Evolutionary conservation across 2,888 invertebrate genomes (phyloP).

Genomic region (Metellina segmentata): DNA sequence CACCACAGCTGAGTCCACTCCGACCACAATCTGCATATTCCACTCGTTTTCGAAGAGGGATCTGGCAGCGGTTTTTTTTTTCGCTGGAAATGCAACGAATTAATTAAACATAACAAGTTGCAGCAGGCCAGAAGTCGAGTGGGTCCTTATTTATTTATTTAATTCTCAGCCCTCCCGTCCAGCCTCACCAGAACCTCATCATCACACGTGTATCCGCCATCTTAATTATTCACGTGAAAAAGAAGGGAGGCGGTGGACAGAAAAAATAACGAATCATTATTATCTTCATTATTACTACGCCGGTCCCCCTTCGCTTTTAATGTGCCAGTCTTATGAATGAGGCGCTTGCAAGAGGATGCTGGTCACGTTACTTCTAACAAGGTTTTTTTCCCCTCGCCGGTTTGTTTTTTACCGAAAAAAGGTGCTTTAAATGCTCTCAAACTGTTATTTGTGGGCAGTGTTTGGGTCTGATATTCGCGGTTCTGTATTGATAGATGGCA

Average conservation of each 20-base stretch:
- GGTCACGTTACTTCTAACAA: slow-evolving; percentile 69
- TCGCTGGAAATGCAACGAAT: slow-evolving; percentile 62
- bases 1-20: slow-evolving; percentile 52
- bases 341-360: slow-evolving; percentile 36
- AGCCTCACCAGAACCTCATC: slow-evolving; percentile 12
- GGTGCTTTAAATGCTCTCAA: slow-evolving; percentile 64
- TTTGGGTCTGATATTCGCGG: slow-evolving; percentile 8
- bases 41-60: slow-evolving; percentile 32
- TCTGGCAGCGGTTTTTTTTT: slow-evolving; percentile 40
- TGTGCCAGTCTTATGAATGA: slow-evolving; percentile 64
- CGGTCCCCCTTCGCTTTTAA: slow-evolving; percentile 21
- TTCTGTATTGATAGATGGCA: slow-evolving; percentile 47
- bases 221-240: slow-evolving; percentile 74
- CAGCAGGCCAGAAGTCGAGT: slow-evolving; percentile 17
- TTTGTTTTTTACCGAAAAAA: slow-evolving; percentile 30
- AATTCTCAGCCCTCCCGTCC: slow-evolving; percentile 1
- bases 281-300: slow-evolving; percentile 72
- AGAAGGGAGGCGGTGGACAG: slow-evolving; percentile 1
- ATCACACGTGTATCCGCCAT: slow-evolving; percentile 58
- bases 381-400: slow-evolving; percentile 21
- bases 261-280: slow-evolving; percentile 72
- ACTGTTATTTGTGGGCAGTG: slow-evolving; percentile 52
- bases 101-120: slow-evolving; percentile 75
- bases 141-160: slow-evolving; percentile 39
- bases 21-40: slow-evolving; percentile 70